Percentiles rank a stretch among this genome's conserved stretches.
Conservation (phyloP, 2,888 invertebrate species). For the Tachina grossa region DNA sequence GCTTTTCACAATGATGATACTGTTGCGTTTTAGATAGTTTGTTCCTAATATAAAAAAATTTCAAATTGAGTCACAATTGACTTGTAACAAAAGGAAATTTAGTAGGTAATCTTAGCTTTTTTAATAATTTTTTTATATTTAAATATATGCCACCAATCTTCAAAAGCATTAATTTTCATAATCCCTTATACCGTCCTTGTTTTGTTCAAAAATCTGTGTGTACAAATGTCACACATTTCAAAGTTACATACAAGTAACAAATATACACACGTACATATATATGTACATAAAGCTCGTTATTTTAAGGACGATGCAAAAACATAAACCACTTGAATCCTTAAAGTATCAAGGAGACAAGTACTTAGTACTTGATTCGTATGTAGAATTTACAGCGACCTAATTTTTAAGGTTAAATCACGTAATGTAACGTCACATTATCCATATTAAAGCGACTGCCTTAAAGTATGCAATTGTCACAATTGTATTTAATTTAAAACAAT, state of each 20-base stretch:
- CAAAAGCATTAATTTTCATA: constrained; percentile 23
- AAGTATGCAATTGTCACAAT: constrained; percentile 41
- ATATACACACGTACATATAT: not conserved
- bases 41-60: too few species aligned
- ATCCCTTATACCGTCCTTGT: constrained; percentile 25
- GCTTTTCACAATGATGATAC: too few species aligned
- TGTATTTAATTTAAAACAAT: constrained; percentile 31
- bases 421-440: constrained; percentile 31
- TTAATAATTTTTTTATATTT: not conserved
- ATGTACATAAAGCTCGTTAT: not conserved
- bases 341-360: constrained; percentile 57
- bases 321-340: constrained; percentile 46
- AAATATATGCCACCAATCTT: constrained; percentile 2
- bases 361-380: constrained; percentile 25
- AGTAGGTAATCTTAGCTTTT: too few species aligned
- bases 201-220: constrained; percentile 27
- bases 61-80: too few species aligned
- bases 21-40: too few species aligned
- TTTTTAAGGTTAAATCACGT: constrained; percentile 60
- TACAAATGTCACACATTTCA: not conserved
- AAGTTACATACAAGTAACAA: constrained; percentile 23
- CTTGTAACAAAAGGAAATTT: too few species aligned
- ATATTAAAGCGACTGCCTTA: constrained; percentile 45
- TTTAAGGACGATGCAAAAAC: constrained; percentile 33
- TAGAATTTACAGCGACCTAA: constrained; percentile 47